phyloP scores from a whole-genome alignment of 1,140 invertebrate genomes.

The Bombus impatiens region DNA sequence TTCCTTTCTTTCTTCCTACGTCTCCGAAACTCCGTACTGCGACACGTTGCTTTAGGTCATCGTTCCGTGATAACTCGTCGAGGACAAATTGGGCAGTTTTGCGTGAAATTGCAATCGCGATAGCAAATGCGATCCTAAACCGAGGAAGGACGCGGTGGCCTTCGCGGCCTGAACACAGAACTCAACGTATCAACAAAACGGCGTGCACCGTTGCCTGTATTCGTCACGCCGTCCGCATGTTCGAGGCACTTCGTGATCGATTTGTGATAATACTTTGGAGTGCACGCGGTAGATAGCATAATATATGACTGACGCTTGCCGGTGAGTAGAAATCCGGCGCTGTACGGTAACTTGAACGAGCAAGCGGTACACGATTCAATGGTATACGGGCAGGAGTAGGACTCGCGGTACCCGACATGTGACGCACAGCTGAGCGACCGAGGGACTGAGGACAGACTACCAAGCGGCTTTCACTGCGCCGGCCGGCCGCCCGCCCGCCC shows the following conservation, averaged over 20 bases:
- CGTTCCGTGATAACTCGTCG: slow-evolving; percentile 24
- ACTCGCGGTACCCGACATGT: slow-evolving; percentile 72
- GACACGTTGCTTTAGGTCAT: slow-evolving; percentile 55
- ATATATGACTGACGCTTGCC: slow-evolving; percentile 62
- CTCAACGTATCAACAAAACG: slow-evolving; percentile 65
- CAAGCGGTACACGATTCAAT: slow-evolving; percentile 34
- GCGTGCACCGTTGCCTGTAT: slow-evolving; percentile 63
- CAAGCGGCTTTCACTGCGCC: slow-evolving; percentile 74
- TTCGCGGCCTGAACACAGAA: slow-evolving; percentile 71
- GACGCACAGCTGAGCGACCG: slow-evolving; percentile 80
- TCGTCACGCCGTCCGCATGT: slow-evolving; percentile 73
- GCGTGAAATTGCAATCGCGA: background rate
- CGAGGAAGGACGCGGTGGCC: slow-evolving; percentile 66
- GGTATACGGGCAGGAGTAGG: slow-evolving; percentile 45
- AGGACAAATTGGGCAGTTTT: slow-evolving; percentile 37
- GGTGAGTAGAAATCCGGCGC: slow-evolving; percentile 38
- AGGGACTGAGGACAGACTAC: slow-evolving; percentile 74
- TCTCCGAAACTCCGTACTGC: background rate
- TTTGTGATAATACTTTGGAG: slow-evolving; percentile 50
- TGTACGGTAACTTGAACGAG: slow-evolving; percentile 40
- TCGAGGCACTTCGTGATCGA: slow-evolving; percentile 66
- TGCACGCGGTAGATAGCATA: slow-evolving; percentile 69
- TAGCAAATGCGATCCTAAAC: slow-evolving; percentile 28
- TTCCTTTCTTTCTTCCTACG: background rate
- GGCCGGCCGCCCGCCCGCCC: slow-evolving; percentile 74